phyloP scores from a whole-genome alignment of 2,888 invertebrate genomes.

The Heteromyza rotundicornis region DNA sequence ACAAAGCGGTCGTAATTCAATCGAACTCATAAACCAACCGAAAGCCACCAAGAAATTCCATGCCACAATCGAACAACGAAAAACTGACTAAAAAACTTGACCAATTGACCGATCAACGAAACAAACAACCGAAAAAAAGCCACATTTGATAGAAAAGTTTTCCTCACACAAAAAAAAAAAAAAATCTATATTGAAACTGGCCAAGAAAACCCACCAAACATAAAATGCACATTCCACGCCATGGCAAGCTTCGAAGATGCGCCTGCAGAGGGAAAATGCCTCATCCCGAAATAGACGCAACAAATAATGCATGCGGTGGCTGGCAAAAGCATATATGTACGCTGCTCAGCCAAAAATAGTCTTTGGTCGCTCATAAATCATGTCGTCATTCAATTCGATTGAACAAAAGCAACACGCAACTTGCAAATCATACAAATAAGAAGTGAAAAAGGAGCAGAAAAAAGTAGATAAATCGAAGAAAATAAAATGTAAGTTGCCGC shows the following conservation, averaged over 20 bases:
- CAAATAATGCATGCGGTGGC: not conserved
- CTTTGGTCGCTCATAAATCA: slow-evolving; percentile 20
- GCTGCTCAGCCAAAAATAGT: slow-evolving; percentile 11
- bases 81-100: not conserved
- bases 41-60: not conserved
- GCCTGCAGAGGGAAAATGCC: not conserved
- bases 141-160: not conserved
- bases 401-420: not conserved
- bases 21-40: not conserved
- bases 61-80: too few species aligned
- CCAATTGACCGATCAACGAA: not conserved
- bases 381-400: not conserved
- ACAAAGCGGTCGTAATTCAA: not conserved
- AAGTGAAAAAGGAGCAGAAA: not conserved
- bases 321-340: not conserved
- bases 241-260: not conserved
- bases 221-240: not conserved
- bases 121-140: not conserved
- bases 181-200: too few species aligned
- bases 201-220: not conserved
- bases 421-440: not conserved
- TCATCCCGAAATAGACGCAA: not conserved
- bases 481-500: too few species aligned
- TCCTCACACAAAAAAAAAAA: not conserved
- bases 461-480: too few species aligned